Evolutionary conservation across 2,888 invertebrate species (phyloP).

Genomic region (Buathra laborator): DNA sequence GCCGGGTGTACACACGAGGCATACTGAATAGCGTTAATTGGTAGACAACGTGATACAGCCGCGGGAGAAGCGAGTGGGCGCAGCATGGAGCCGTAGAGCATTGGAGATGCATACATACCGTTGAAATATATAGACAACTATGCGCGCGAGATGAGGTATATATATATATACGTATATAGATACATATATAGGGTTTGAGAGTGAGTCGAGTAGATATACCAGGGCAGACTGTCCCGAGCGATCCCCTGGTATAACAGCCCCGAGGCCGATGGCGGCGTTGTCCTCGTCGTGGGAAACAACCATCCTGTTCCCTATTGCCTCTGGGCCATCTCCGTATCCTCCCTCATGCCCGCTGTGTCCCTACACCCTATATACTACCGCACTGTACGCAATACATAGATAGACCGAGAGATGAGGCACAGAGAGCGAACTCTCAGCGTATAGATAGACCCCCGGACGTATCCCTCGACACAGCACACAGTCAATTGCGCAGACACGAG

Average conservation of each 20-base stretch:
- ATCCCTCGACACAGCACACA: constrained; percentile 60
- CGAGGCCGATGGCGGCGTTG: constrained; percentile 72
- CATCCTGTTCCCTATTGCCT: constrained; percentile 79
- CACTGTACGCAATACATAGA: constrained; percentile 45
- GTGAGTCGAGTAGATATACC: constrained; percentile 51
- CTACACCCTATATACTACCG: constrained; percentile 44
- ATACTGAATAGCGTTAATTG: constrained; percentile 82
- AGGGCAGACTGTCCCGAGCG: constrained; percentile 68
- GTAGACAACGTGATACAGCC: constrained; percentile 80
- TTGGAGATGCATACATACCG: constrained; percentile 65
- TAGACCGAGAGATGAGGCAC: constrained; percentile 6
- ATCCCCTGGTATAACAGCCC: constrained; percentile 77
- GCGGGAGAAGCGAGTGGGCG: constrained; percentile 62
- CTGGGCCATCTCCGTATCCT: constrained; percentile 75
- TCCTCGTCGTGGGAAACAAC: constrained; percentile 80
- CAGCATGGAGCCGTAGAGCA: constrained; percentile 72
- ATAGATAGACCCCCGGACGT: constrained; percentile 30
- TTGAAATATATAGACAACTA: constrained; percentile 56
- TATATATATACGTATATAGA: constrained; percentile 19
- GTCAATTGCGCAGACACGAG: constrained; percentile 66
- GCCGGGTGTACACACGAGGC: constrained; percentile 61
- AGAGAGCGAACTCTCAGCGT: constrained; percentile 3
- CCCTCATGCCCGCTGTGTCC: constrained; percentile 69
- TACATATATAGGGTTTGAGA: constrained; percentile 33
- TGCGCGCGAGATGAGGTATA: constrained; percentile 37